These are phyloP conservation scores for Anthoptus insignis DNA, from an alignment of 2,888 invertebrate genomes.

Conservation along the genomic window DNA sequence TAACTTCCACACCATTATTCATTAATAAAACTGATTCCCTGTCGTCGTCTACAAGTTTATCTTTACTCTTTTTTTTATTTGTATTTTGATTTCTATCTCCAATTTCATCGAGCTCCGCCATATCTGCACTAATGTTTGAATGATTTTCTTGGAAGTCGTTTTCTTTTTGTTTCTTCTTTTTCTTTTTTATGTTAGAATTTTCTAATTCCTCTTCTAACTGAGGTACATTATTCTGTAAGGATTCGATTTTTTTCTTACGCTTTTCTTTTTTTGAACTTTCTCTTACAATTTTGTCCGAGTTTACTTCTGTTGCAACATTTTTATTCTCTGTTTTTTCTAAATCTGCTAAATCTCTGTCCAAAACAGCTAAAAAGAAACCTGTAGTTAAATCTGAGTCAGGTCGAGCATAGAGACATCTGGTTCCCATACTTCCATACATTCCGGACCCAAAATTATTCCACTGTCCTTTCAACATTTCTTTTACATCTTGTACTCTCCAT, in stretches of 20 bases:
- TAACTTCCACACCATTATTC: not conserved
- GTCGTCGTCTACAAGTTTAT: constrained; percentile 15
- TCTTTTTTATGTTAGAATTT: constrained; percentile 29
- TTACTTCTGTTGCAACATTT: not conserved
- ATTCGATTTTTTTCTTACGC: not conserved
- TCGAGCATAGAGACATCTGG: constrained; percentile 92
- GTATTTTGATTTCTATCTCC: constrained; percentile 12
- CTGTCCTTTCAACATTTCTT: constrained; percentile 86
- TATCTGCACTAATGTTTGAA: not conserved
- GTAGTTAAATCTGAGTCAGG: constrained; percentile 94
- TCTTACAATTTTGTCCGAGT: not conserved
- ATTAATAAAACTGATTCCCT: not conserved
- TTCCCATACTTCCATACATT: constrained; percentile 89
- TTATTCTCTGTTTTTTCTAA: constrained; percentile 55
- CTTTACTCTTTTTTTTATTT: constrained; percentile 30
- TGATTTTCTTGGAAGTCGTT: not conserved
- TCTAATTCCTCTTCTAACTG: not conserved
- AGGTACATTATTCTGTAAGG: not conserved
- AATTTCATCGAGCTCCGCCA: not conserved
- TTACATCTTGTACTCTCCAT: constrained; percentile 89
- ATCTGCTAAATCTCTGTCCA: constrained; percentile 88
- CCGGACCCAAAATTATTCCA: constrained; percentile 91
- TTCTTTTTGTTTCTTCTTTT: constrained; percentile 2
- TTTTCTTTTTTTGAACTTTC: constrained; percentile 10
- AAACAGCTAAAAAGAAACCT: constrained; percentile 98